These are phyloP conservation scores for Apodemus sylvaticus DNA, from an alignment of 2,113 vertebrate species.

Conservation along the genomic window DNA sequence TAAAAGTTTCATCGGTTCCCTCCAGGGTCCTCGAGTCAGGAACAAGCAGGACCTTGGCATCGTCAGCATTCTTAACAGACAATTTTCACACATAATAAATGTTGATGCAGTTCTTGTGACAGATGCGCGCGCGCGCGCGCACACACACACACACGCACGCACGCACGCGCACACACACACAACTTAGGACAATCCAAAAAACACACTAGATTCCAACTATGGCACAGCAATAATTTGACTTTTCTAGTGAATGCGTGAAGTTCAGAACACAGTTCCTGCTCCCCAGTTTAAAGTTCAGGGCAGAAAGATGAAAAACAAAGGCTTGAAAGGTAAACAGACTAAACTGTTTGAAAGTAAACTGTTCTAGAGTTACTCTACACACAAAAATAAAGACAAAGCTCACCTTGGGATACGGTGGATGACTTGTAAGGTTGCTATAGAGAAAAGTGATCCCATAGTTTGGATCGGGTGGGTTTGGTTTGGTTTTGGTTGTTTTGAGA, in stretches of 20 bases:
- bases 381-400: slow-evolving; percentile 23
- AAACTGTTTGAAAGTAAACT: slow-evolving; percentile 15
- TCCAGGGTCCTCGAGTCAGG: slow-evolving; percentile 24
- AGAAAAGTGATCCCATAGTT: slow-evolving; percentile 3
- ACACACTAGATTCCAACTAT: not conserved
- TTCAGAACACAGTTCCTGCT: not conserved
- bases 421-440: not conserved
- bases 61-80: not conserved
- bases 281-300: slow-evolving; percentile 15
- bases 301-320: slow-evolving; percentile 5
- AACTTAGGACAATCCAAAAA: not conserved
- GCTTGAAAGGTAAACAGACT: too few species aligned
- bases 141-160: too few species aligned
- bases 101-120: not conserved
- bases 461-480: not conserved
- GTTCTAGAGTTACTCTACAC: slow-evolving; percentile 32
- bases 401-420: not conserved
- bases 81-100: not conserved
- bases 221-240: not conserved
- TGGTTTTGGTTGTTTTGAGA: not conserved
- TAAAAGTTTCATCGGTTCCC: not conserved
- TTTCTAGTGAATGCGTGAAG: not conserved
- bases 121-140: not conserved
- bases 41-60: not conserved
- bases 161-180: not conserved